phyloP scores from a whole-genome alignment of 2,888 invertebrate species.

The Operophtera brumata region DNA sequence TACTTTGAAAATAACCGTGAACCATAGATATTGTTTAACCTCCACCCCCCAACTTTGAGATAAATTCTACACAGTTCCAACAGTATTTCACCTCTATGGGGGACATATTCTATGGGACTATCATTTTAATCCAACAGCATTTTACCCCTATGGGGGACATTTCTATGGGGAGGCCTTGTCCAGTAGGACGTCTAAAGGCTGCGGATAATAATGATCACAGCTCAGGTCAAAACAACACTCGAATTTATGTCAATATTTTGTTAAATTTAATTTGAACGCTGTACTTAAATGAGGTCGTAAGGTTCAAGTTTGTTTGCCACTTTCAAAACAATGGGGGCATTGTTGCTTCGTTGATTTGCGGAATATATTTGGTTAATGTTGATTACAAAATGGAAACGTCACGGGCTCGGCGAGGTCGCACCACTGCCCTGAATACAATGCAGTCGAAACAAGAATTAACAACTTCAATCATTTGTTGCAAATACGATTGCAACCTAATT shows the following conservation, averaged over 20 bases:
- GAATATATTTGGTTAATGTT: conserved; percentile 42
- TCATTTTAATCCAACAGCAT: no score
- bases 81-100: no score
- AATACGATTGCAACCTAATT: no score
- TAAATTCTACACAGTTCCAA: no score
- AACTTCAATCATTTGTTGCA: neutral
- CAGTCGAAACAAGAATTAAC: conserved; percentile 6
- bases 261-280: conserved; percentile 18
- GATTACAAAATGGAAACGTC: conserved; percentile 38
- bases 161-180: no score
- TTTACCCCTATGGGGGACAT: no score
- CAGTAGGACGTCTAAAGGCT: no score
- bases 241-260: conserved; percentile 9
- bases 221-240: neutral
- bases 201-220: no score
- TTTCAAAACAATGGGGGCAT: conserved; percentile 46
- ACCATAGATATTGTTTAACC: no score
- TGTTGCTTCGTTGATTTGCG: conserved; percentile 41
- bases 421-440: conserved; percentile 37
- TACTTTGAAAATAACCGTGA: no score
- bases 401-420: conserved; percentile 31
- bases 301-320: conserved; percentile 43
- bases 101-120: no score
- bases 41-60: no score
- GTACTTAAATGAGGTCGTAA: conserved; percentile 38